Conservation (phyloP, 53 echinoderm and acorn worm species). For the Actinopyga echinites region DNA sequence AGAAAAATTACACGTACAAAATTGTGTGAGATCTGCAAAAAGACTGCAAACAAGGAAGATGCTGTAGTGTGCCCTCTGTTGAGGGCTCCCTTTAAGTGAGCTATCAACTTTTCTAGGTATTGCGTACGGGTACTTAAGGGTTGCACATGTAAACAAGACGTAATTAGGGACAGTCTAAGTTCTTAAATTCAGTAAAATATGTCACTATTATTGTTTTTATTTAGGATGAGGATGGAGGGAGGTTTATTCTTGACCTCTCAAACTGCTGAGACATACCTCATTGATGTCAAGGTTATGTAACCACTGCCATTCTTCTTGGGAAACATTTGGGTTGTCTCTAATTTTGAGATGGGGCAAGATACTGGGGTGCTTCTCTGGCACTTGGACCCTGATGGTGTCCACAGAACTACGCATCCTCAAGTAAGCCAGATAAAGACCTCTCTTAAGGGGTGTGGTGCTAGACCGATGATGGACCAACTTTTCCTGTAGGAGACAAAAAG, state of each 20-base stretch:
- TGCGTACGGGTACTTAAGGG: too few species aligned
- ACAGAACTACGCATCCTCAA: conserved; percentile 92
- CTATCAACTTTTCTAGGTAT: too few species aligned
- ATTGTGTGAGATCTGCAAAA: too few species aligned
- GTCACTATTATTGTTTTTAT: background rate
- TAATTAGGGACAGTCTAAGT: too few species aligned
- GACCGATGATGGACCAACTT: conserved; percentile 93
- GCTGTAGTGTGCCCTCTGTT: too few species aligned
- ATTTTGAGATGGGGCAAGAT: conserved; percentile 94
- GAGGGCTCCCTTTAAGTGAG: too few species aligned
- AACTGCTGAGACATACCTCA: conserved; percentile 69
- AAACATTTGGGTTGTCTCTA: conserved; percentile 90
- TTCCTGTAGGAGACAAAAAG: conserved; percentile 56
- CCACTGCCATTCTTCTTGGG: conserved; percentile 98
- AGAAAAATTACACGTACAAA: too few species aligned
- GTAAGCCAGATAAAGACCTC: conserved; percentile 93
- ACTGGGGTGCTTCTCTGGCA: conserved; percentile 88
- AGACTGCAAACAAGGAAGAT: too few species aligned
- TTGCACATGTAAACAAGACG: too few species aligned
- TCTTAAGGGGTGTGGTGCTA: conserved; percentile 69
- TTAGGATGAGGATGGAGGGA: too few species aligned
- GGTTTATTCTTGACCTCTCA: background rate
- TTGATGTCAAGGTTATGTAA: conserved; percentile 83
- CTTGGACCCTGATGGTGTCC: conserved; percentile 92
- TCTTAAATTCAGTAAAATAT: background rate